Base-by-base conservation (phyloP, 2,888 invertebrate species). In the Scaptomyza parva region DNA sequence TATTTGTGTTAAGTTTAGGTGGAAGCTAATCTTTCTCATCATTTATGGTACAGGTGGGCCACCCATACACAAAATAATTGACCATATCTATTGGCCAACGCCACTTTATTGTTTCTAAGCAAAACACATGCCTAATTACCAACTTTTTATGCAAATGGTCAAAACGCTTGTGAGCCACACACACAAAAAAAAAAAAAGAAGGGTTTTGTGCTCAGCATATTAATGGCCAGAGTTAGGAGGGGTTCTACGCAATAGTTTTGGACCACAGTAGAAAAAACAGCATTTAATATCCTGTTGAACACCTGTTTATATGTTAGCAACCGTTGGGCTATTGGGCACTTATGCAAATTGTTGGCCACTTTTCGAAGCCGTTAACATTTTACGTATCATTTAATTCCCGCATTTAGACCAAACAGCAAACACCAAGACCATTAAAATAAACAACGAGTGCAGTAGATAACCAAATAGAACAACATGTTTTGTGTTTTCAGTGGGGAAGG, bases 221-320 rank as follows among this genome's bases (percentile, higher is more conserved):
- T 63, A 82, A 82, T 79, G 33, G 18, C 12, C 48, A 28, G 26
- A 66, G 60, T 64, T 61, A 64, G 55, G 53, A 33, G 52, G 43
- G 45, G 17, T 65, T 70, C 55, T 65, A 77, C 78, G 81, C 78
- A 80, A 78, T 80, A 80, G 72, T 69, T 37, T 77, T 55, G 50
- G 11, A n/a, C 24, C 9, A 39, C 45, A 60, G 45, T 17, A 51
- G 30, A 35, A 64, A 52, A 44, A 28, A n/a, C n/a, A n/a, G n/a
- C 17, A 47, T 70, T 81, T 84, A 82, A 84, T 84, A 84, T 84
- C 84, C 84, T 84, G 84, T 85, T 82, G 69, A 59, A 81, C 86
- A 84, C 85, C 79, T 86, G 82, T 79, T 86, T 77, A 71, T 69
- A 53, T 57, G 64, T 51, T 61, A 9, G 67, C 52, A 54, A 24